A percentile compares a stretch with the other conserved stretches of the same genome.
phyloP scores from a whole-genome alignment of 1,140 invertebrate species.

The Achroia grisella region DNA sequence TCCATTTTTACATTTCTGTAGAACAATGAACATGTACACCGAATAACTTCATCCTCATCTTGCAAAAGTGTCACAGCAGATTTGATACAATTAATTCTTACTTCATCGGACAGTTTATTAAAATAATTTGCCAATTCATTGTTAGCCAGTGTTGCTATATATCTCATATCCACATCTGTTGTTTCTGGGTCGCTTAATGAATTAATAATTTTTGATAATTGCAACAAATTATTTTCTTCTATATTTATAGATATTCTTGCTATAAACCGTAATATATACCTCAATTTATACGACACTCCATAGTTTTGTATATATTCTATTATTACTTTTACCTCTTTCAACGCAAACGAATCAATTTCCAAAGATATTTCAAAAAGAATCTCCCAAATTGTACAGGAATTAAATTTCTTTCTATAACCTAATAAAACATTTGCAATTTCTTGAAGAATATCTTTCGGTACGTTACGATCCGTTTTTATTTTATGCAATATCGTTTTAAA shows the following conservation, averaged over 20 bases:
- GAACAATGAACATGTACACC: constrained; percentile 42
- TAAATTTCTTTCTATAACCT: constrained; percentile 17
- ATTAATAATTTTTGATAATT: constrained; percentile 34
- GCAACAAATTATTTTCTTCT: constrained; percentile 19
- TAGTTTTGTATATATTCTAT: constrained; percentile 12
- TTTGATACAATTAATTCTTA: constrained; percentile 49
- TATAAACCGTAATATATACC: constrained; percentile 52
- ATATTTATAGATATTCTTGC: constrained; percentile 22
- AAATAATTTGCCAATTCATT: constrained; percentile 48
- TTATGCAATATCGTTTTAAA: constrained; percentile 29
- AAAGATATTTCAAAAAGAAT: constrained; percentile 43
- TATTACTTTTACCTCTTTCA: constrained; percentile 15
- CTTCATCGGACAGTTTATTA: constrained; percentile 23
- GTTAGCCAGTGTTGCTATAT: constrained; percentile 44
- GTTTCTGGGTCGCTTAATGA: constrained; percentile 38
- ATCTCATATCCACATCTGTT: constrained; percentile 51
- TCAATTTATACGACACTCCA: constrained; percentile 32
- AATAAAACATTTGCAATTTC: constrained; percentile 29
- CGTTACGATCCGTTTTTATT: constrained; percentile 16
- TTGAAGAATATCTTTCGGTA: constrained; percentile 18
- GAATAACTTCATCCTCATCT: constrained; percentile 66
- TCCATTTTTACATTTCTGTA: constrained; percentile 28
- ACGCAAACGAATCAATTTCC: constrained; percentile 14
- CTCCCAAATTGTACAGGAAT: constrained; percentile 35
- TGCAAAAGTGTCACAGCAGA: constrained; percentile 52